Evolutionary conservation across 1,140 invertebrate genomes (phyloP).

Genomic region (Propsilocerus akamusi): DNA sequence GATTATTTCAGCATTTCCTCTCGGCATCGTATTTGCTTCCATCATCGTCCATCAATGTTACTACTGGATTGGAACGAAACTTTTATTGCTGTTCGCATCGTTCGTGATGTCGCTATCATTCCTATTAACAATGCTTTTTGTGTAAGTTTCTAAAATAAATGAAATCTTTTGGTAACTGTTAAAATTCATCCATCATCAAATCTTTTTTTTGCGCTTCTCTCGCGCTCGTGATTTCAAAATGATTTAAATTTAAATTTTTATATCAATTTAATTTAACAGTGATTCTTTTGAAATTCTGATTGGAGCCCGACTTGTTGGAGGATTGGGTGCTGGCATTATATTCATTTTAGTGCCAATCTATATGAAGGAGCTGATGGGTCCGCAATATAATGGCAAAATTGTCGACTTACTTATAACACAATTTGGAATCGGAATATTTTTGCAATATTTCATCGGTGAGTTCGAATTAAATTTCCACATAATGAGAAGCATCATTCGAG

Average conservation of each 20-base stretch:
- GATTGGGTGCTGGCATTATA: background rate
- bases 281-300: background rate
- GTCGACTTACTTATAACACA: background rate
- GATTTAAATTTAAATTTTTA: too few relatives aligned
- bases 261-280: too few relatives aligned
- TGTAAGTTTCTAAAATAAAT: too few relatives aligned
- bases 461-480: too few relatives aligned
- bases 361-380: background rate
- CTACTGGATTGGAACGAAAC: background rate
- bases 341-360: background rate
- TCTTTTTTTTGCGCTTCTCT: too few relatives aligned
- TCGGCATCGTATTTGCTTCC: background rate
- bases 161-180: background rate
- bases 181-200: background rate
- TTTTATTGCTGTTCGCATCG: background rate
- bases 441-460: background rate
- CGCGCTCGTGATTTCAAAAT: too few relatives aligned
- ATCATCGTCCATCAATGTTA: background rate
- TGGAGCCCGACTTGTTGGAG: background rate
- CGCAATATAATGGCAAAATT: background rate
- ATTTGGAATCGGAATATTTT: background rate
- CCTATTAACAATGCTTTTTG: background rate
- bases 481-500: too few relatives aligned
- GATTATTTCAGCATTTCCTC: background rate
- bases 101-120: background rate